Evolutionary conservation across 1,140 invertebrate genomes (phyloP).

Genomic region (Anastatus disparis): DNA sequence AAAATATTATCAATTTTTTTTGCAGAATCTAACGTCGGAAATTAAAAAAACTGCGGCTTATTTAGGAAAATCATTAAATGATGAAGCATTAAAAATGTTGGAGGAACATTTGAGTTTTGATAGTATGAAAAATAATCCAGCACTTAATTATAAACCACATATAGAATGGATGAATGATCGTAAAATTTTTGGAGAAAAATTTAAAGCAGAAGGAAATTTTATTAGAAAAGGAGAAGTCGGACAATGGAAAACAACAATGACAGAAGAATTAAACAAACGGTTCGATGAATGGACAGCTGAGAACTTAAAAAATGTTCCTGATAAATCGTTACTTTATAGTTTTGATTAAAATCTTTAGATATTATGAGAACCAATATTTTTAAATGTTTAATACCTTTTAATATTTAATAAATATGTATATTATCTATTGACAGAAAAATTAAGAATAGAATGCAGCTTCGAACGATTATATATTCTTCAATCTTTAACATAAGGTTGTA

Average conservation of each 20-base stretch:
- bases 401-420: no score
- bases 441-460: no score
- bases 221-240: slow-evolving; percentile 74
- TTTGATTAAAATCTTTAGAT: no score
- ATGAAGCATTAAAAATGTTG: slow-evolving; percentile 67
- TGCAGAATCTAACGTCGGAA: slow-evolving; percentile 69
- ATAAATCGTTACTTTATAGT: no score
- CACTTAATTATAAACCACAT: slow-evolving; percentile 73
- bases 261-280: slow-evolving; percentile 64
- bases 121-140: slow-evolving; percentile 76
- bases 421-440: no score
- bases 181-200: slow-evolving; percentile 50
- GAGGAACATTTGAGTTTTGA: slow-evolving; percentile 74
- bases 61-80: slow-evolving; percentile 66
- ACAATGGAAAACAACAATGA: slow-evolving; percentile 74
- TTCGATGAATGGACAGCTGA: slow-evolving; percentile 46
- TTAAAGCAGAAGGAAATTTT: slow-evolving; percentile 66
- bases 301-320: slow-evolving; percentile 30
- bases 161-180: slow-evolving; percentile 56
- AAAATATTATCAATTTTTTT: no score
- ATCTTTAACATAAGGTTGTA: no score
- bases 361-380: no score
- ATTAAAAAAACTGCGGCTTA: slow-evolving; percentile 72
- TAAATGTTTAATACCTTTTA: no score
- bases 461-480: no score